Evolutionary conservation across 2,888 invertebrate species (phyloP), one percentile per base, ranked within the genome.

Genomic region (Synanthedon myopaeformis): DNA sequence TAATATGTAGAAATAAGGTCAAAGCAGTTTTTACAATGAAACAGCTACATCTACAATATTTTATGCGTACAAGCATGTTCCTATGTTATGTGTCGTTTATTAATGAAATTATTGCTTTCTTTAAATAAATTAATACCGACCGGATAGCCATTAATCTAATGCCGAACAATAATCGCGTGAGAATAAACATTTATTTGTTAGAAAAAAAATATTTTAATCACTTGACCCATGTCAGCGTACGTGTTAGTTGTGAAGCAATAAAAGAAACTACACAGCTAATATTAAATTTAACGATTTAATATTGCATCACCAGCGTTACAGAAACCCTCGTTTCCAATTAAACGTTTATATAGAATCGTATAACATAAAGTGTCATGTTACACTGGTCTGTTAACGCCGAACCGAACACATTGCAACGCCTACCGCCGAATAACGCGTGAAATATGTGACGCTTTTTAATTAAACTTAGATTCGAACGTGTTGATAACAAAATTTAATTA

Each of bases 231-330:
- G 79, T 79, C 77, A 77, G 75, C 73, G 73, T 74, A 75, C 72
- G 78, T 72, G 79, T 80, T 78, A 79, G 75, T 76, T 76, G 76
- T 80, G 72, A 79, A 73, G 82, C 79, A 85, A 85, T 84, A 84
- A 82, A 82, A 82, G 77, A 83, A 83, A 83, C 76, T 72, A 78
- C 74, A 70, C 64, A 65, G 77, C 77, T 78, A 85, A 84, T 87
- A 86, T 85, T 83, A 87, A 83, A 84, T 80, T 83, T 83, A 84
- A 85, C 84, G 83, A 84, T 83, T 76, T 83, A 84, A 85, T 86
- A 83, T 74, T 76, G 79, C 76, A 78, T 74, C 71, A 63, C 84
- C 79, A 80, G 57, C 58, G 56, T 67, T 59, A 53, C 41, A 56
- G 66, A 82, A 73, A 64, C 84, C 69, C 59, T 14, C 68, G 60